Evolutionary conservation across 2,113 vertebrate species (phyloP), one percentile per base, ranked within the genome.

Genomic region (Nymphicus hollandicus): DNA sequence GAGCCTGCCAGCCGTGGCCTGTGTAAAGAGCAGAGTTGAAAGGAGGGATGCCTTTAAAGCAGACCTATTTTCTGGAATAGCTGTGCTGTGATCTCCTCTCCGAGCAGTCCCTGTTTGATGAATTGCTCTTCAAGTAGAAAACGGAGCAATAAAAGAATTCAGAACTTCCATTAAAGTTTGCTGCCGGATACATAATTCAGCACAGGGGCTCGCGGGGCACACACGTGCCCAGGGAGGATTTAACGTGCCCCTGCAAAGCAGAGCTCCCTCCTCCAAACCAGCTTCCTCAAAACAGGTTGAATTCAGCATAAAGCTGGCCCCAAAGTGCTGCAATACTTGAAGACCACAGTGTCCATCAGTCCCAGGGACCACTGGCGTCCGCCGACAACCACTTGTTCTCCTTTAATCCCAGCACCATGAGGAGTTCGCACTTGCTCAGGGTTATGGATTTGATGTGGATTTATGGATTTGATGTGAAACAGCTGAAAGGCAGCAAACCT

Each of bases 301-400:
- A 2, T 16, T 22, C 17, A 11, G 19, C 31, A 39, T 4, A 11
- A 43, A 31, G 33, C n/a, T 13, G n/a, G 3, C 18, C 50, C 39
- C 63, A 44, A 18, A 64, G 23, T 4, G 31, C n/a, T 53, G 78
- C 28, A 8, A 13, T 10, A 5, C 58, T 12, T 23, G 44, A 29
- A 33, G 33, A 25, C 9, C 1, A 2, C 5, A 11, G 37, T 7
- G 22, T 49, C 29, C 2, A 0, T 46, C 49, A 31, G 50, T 16
- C 61, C 63, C 39, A 16, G 11, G 22, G 28, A 9, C 53, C 27
- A 14, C 3, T 19, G 17, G 9, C 6, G 24, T 23, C 10, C 0
- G 0, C 44, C 16, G 35, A 11, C 1, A 76, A 50, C 23, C 7
- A 2, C 4, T 1, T 8, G 1, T 22, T 7, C 49, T 41, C 65